phyloP scores from a whole-genome alignment of 2,888 invertebrate genomes.

The Agelastica alni region DNA sequence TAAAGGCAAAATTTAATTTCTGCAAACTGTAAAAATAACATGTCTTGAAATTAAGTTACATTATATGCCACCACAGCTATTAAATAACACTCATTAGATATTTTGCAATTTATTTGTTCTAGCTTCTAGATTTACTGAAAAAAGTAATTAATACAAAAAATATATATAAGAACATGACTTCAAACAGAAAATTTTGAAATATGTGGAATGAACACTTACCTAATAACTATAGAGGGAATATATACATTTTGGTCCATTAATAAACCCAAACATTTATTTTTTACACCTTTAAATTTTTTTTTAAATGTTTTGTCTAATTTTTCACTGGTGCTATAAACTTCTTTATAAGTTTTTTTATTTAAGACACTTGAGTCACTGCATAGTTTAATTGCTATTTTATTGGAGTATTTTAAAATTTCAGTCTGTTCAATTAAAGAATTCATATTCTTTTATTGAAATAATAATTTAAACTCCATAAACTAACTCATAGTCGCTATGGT shows the following conservation, averaged over 20 bases:
- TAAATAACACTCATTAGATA: too few species aligned
- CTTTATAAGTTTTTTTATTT: constrained; percentile 18
- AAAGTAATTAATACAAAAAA: too few species aligned
- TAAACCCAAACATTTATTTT: constrained; percentile 30
- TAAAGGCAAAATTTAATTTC: constrained; percentile 59
- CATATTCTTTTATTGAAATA: too few species aligned
- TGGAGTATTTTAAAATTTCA: constrained; percentile 1
- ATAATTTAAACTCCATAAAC: too few species aligned
- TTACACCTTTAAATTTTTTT: neutral
- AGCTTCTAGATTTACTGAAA: too few species aligned
- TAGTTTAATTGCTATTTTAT: constrained; percentile 15
- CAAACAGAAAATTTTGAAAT: neutral
- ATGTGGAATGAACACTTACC: constrained; percentile 55
- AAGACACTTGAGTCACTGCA: constrained; percentile 15
- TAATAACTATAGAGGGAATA: constrained; percentile 61
- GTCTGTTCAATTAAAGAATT: neutral
- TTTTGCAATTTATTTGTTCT: too few species aligned
- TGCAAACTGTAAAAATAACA: too few species aligned
- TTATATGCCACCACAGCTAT: too few species aligned
- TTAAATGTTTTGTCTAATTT: constrained; percentile 1
- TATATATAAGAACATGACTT: too few species aligned
- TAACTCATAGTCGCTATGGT: too few species aligned
- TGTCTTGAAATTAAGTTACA: constrained; percentile 42
- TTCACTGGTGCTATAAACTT: constrained; percentile 11
- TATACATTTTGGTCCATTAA: constrained; percentile 59